Percentiles rank a stretch among this genome's conserved stretches.
These are phyloP conservation scores for Zaprionus lineosus DNA, from an alignment of 2,888 invertebrate species.

Conservation along the genomic window DNA sequence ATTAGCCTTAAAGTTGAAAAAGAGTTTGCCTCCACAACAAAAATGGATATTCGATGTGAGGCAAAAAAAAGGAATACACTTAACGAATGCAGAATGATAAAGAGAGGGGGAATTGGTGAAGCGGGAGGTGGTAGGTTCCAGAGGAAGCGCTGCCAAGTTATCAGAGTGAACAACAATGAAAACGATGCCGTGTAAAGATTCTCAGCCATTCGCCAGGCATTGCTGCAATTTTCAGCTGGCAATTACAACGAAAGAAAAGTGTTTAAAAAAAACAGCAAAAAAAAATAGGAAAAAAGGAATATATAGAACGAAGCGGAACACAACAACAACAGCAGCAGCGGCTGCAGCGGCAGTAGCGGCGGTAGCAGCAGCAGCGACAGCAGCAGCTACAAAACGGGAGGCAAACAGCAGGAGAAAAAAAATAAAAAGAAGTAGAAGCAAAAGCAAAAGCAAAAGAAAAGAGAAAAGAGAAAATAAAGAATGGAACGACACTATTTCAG, in stretches of 20 bases:
- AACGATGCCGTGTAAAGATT: conserved; percentile 27
- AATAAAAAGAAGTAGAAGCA: conserved; percentile 14
- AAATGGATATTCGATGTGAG: neutral
- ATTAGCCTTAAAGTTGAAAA: conserved; percentile 39
- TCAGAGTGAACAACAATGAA: conserved; percentile 44
- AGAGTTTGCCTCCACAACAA: conserved; percentile 24
- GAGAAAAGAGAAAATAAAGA: conserved; percentile 5
- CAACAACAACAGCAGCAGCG: conserved; percentile 25
- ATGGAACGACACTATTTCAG: conserved; percentile 43
- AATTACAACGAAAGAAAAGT: conserved; percentile 19
- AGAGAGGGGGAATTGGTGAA: neutral
- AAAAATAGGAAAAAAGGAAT: too few species aligned
- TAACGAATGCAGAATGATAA: neutral
- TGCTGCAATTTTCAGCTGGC: conserved; percentile 31
- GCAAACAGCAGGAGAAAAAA: too few species aligned
- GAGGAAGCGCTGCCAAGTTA: conserved; percentile 28
- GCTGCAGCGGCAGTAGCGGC: too few species aligned
- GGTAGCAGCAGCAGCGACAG: too few species aligned
- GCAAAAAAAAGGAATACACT: neutral
- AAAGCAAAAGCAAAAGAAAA: neutral
- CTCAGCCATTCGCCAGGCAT: conserved; percentile 5
- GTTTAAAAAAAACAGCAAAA: too few species aligned
- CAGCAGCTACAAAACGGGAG: too few species aligned
- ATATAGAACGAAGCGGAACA: conserved; percentile 2
- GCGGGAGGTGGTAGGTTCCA: neutral